phyloP scores from a whole-genome alignment of 2,888 invertebrate genomes.

The Branchellion lobata region DNA sequence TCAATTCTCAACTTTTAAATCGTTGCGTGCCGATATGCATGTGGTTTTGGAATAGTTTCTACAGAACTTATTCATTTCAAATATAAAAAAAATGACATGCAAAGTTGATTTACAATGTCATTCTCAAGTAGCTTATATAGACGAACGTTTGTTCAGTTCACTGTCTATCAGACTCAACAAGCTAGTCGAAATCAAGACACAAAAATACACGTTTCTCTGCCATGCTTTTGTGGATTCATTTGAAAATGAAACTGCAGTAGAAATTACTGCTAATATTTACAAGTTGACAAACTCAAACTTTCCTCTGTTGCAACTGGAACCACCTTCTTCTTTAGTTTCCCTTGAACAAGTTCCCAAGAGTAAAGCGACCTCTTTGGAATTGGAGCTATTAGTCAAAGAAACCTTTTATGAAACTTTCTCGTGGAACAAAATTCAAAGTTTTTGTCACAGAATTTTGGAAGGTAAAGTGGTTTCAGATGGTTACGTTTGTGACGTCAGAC shows the following conservation, averaged over 20 bases:
- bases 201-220: not conserved
- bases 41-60: no score
- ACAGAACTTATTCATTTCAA: no score
- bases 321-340: not conserved
- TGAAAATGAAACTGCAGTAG: not conserved
- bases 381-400: not conserved
- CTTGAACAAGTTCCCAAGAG: not conserved
- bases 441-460: not conserved
- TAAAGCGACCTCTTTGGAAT: not conserved
- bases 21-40: no score
- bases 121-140: slow-evolving; percentile 1
- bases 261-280: not conserved
- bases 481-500: not conserved
- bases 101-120: no score
- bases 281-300: not conserved
- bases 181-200: not conserved
- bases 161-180: not conserved
- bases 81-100: no score
- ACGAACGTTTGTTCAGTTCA: not conserved
- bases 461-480: not conserved
- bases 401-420: not conserved
- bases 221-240: not conserved
- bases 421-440: not conserved
- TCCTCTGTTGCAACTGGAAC: not conserved
- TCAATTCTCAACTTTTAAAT: no score